Evolutionary conservation across 23 tunicate species (phyloP), one percentile per base, ranked within the genome.

Genomic region (Halocynthia aurantium): DNA sequence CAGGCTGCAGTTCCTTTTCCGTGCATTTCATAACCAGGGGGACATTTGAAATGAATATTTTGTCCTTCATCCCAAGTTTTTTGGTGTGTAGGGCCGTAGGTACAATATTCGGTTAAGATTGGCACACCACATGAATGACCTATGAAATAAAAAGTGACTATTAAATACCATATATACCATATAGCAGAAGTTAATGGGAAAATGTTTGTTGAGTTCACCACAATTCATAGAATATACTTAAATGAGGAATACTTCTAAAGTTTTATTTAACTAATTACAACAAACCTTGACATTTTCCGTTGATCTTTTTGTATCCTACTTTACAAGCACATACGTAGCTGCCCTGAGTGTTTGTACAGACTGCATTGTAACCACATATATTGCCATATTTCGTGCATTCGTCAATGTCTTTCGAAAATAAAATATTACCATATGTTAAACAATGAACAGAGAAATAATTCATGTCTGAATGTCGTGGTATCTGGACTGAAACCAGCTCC

Each of bases 291-390:
- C 78, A 74, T 74, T 74, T 74, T 15, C 22, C 22, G 6, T 54
- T 64, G 20, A 54, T 74, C 64, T 22, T 22, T 19, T 52, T 15
- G 63, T 74, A 74, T 15, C 78, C 78, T 8, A 22, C 19, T 7
- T 74, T 54, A 7, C 78, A 74, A 13, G 56, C 50, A 6, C 78
- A 74, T 56, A 13, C 55, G 13, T 51, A 52, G 21, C 56, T 53
- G 19, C 57, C 63, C 13, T 53, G 21, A 15, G 20, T 22, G 19
- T 74, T 54, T 2, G 6, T n/a, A 44, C 78, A 74, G 13, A 54
- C 11, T 12, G 78, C 62, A 50, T 74, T 74, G 78, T 53, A 56
- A 12, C 62, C 78, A 54, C 78, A 74, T 56, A 64, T 62, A 54
- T 74, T 52, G 13, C 15, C 51, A 53, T 52, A 7, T 13, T 52